These are phyloP conservation scores for Heterodera filipjevi DNA, from an alignment of 2,888 invertebrate genomes.

Conservation along the genomic window DNA sequence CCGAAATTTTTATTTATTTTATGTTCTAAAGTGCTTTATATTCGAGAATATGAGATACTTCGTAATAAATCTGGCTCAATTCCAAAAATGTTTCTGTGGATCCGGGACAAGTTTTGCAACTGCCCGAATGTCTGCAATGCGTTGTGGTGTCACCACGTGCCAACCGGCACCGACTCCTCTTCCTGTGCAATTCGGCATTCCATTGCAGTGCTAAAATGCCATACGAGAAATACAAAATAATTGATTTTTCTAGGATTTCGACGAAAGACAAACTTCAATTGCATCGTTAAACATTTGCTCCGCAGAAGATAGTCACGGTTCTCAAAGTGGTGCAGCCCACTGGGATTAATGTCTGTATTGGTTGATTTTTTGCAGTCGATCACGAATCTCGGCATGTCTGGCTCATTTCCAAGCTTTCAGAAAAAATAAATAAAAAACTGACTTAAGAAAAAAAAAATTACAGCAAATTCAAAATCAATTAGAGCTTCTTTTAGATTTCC, in stretches of 20 bases:
- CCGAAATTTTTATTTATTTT: neutral
- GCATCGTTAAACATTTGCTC: conserved; percentile 71
- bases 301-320: conserved; percentile 72
- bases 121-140: conserved; percentile 87
- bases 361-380: conserved; percentile 74
- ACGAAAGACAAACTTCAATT: conserved; percentile 58
- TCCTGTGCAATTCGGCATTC: conserved; percentile 81
- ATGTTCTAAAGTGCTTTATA: neutral
- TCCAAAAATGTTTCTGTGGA: conserved; percentile 82
- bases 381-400: conserved; percentile 77
- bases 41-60: conserved; percentile 81
- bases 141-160: conserved; percentile 79
- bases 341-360: conserved; percentile 74
- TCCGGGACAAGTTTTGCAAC: conserved; percentile 88
- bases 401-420: conserved; percentile 70
- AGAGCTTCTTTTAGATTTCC: conserved; percentile 69
- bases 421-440: conserved; percentile 20
- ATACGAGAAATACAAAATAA: neutral
- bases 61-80: conserved; percentile 83
- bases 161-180: conserved; percentile 83
- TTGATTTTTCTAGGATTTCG: neutral
- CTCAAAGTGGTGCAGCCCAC: conserved; percentile 73
- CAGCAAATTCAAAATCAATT: conserved; percentile 57
- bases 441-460: conserved; percentile 22
- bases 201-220: conserved; percentile 77